Base-by-base conservation (phyloP, 2,888 invertebrate species). In the Eurois occulta region DNA sequence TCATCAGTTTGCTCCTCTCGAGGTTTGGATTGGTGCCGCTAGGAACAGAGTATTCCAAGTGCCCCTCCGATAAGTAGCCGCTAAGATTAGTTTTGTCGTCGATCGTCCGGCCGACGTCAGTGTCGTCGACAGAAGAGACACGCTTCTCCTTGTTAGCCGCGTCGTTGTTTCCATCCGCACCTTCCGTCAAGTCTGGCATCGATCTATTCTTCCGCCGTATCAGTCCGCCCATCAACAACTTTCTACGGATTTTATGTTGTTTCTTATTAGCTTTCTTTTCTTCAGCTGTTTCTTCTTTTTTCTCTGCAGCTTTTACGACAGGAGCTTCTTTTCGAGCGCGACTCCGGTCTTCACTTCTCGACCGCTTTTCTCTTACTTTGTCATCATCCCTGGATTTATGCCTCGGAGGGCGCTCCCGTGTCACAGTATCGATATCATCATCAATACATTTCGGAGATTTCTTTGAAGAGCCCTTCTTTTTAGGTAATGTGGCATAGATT, bases 111-210 rank as follows among this genome's bases (percentile, higher is more conserved):
- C 98, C 98, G 0, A 98, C 97, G 72, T 97, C 97, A 68, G 98
- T 98, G 91, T 98, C 98, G 91, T 98, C 98, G n/a, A 98, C 97
- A 0, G 98, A 97, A 32, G 95, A 95, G 68, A 93, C 95, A 32
- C 94, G 97, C 91, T 94, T 96, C 77, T 93, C 97, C 88, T 94
- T 95, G 75, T 88, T 94, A 84, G 92, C 90, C 18, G 95, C 90
- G 70, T 96, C 94, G 65, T 89, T 93, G 71, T 96, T 97, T 18
- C 95, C 97, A 86, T 97, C 97, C 70, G 98, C 98, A 1, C 98
- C 98, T 93, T 99, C 99, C 0, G 99, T 98, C 70, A 99, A 96
- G 95, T 99, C 99, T 1, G 99, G 99, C 98, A 99, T 98, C 75
- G 99, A 99, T 86, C 99, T 97, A 92, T 99, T 99, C 93, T 99